phyloP scores from a whole-genome alignment of 2,797 vertebrate genomes.

The Choloepus didactylus region DNA sequence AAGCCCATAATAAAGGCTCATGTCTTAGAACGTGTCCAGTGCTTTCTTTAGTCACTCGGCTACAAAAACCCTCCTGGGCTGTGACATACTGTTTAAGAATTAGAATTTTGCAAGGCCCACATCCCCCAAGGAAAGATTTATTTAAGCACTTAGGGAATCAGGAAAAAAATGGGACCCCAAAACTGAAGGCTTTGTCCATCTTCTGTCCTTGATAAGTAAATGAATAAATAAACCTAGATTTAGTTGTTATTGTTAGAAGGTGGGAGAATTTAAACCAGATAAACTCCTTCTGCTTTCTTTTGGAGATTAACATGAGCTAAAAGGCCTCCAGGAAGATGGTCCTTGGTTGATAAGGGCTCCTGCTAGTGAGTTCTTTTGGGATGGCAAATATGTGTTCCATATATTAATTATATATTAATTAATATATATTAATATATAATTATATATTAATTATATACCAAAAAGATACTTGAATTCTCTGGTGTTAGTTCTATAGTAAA shows the following conservation, averaged over 20 bases:
- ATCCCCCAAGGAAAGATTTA: slow-evolving; percentile 24
- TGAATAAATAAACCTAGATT: neutral
- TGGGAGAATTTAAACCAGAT: slow-evolving; percentile 48
- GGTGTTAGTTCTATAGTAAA: slow-evolving; percentile 50
- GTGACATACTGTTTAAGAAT: neutral
- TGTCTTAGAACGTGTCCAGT: too few relatives aligned
- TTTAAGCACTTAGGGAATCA: neutral
- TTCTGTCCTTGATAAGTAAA: slow-evolving; percentile 41
- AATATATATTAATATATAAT: too few relatives aligned
- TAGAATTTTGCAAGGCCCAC: neutral
- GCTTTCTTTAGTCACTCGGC: too few relatives aligned
- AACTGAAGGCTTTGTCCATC: neutral
- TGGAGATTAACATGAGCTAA: slow-evolving; percentile 42
- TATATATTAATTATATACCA: slow-evolving; percentile 26
- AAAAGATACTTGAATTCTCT: slow-evolving; percentile 51
- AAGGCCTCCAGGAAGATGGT: neutral
- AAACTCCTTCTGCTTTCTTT: slow-evolving; percentile 34
- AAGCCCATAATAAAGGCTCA: too few relatives aligned
- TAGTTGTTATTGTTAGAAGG: slow-evolving; percentile 46
- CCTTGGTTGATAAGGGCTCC: neutral
- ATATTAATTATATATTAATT: slow-evolving; percentile 34
- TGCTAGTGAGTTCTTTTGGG: neutral
- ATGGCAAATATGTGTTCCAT: neutral
- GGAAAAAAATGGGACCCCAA: neutral
- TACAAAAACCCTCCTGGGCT: too few relatives aligned